Evolutionary conservation across 2,113 vertebrate species (phyloP), one percentile per base, ranked within the genome.

Genomic region (Lycaon pictus): DNA sequence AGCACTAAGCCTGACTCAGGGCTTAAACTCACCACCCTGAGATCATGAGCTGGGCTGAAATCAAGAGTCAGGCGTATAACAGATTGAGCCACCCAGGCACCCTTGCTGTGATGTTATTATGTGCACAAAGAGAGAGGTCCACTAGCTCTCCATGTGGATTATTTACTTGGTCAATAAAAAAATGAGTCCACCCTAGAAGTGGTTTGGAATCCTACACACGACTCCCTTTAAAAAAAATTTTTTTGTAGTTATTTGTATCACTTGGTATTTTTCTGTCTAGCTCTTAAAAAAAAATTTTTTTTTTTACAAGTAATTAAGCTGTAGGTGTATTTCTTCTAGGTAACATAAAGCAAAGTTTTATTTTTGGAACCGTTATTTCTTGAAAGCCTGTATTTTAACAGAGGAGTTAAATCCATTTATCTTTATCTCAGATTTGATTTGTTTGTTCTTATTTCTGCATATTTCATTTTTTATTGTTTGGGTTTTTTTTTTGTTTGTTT

Each of bases 161-260:
- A 81, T 76, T 84, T 81, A 58, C n/a, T 55, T 83, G 22, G 51
- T 81, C 11, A 65, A 29, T 83, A 55, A 77, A 93, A 93, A 95
- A 76, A 22, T 6, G 60, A 37, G 8, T 62, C 15, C 58, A 3
- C 37, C n/a, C 6, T 62, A 8, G 69, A 35, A 85, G 43, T 69
- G 56, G 91, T 55, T 87, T 63, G 25, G 74, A 77, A 77, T 29
- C 51, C 74, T 77, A 51, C 7, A 17, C 1, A 29, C 7, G 5
- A 16, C 11, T 69, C 71, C 19, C 60, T 93, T 65, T 17, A 3
- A 8, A 76, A 48, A 51, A 27, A 16, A 9, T 1, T n/a, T 69
- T 77, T 77, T 77, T 5, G 15, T 10, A 29, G 48, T 48, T 74
- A n/a, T 88, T 81, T 74, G 7, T 4, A 56, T 89, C 43, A 76